Base-by-base conservation (phyloP, 1,140 invertebrate genomes). In the Drosophila insularis region DNA sequence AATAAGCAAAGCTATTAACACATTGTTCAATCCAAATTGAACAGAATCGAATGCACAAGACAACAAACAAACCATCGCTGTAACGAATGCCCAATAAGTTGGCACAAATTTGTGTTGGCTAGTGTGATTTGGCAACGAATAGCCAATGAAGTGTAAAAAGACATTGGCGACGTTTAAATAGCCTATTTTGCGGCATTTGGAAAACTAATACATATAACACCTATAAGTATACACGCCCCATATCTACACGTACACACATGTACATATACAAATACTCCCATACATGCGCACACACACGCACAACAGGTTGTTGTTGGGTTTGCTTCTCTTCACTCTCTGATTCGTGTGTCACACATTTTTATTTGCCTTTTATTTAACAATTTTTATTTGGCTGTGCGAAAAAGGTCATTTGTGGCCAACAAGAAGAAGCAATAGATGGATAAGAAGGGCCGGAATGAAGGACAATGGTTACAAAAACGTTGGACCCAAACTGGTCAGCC, bases 341-440 rank as follows among this genome's bases (percentile, higher is more conserved):
- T 70, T 76, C 76, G 73, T 86, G 64, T 78, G 81, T 78, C 71
- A 70, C 81, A 86, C 74, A 86, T 76, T 86, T 81, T 86, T 87
- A 86, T 86, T 86, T 75, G 74, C 71, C 82, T 87, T 86, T 86
- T 86, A 86, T 86, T 86, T 86, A 86, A 81, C 81, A 86, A 86
- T 87, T 86, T 85, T 86, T 86, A 86, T 86, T 86, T 85, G 66
- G 81, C 60, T 86, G 68, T 87, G 78, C 74, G 74, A 72, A 86
- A 86, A 86, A 86, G 81, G 81, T 87, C 81, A 86, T 86, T 77
- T 86, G 72, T 78, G 78, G 81, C 67, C 59, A 19, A 50, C 17
- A 50, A 50, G 43, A 50, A 50, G 17, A 50, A 50, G 43, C 17
- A 50, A 10, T 19, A 50, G 13, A 19, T 10, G 43, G 3, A 17